phyloP scores from a whole-genome alignment of 2,113 vertebrate species.

The Ovis aries region ARS-UI_Ramb_v3.0 NC_056055.1:100455001-100455500 shows the following conservation, averaged over 20 bases:
- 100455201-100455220: not conserved
- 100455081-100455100: not conserved
- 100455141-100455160: not conserved
- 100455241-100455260: not conserved
- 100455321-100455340: not conserved
- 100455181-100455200: not conserved
- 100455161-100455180: not conserved
- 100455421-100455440: not conserved
- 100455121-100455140: not conserved
- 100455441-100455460: not conserved
- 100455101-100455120: not conserved
- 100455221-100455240: not conserved
- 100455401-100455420: not conserved
- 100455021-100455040: not conserved
- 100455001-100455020: not conserved
- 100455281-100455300: not conserved
- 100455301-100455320: not conserved
- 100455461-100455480: not conserved
- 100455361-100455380: not conserved
- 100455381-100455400: not conserved
- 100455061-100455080: not conserved
- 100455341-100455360: not conserved
- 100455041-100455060: not conserved
- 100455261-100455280: not conserved
- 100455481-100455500: not conserved